Conservation (phyloP, 2,113 vertebrate genomes). For the Myrmecobius fasciatus region DNA sequence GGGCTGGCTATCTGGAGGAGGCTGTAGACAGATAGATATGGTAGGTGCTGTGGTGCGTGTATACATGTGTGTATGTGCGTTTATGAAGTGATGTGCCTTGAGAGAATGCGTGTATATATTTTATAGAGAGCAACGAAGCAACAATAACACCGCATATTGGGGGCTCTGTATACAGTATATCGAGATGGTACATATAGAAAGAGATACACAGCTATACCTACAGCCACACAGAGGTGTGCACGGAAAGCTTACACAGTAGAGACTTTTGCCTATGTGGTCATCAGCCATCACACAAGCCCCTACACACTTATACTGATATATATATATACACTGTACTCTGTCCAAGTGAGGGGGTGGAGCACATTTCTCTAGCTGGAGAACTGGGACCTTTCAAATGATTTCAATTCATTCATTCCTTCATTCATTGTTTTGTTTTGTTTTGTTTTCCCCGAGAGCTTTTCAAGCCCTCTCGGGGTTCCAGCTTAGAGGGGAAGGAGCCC, state of each 20-base stretch:
- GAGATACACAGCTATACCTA: constrained; percentile 69
- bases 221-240: constrained; percentile 32
- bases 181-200: constrained; percentile 57
- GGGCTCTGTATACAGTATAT: constrained; percentile 61
- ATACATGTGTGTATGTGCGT: constrained; percentile 29
- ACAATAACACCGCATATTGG: constrained; percentile 51
- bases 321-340: constrained; percentile 38
- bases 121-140: constrained; percentile 52
- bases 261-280: constrained; percentile 20
- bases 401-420: background rate
- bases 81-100: constrained; percentile 45
- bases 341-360: constrained; percentile 15
- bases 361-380: background rate
- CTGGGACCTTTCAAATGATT: constrained; percentile 44
- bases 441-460: constrained; percentile 25
- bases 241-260: background rate
- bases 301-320: constrained; percentile 13
- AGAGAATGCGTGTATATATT: constrained; percentile 46
- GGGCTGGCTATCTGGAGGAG: background rate
- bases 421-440: constrained; percentile 38
- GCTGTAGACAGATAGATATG: background rate
- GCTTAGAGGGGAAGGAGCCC: background rate
- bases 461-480: background rate
- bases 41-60: background rate
- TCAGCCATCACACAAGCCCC: constrained; percentile 10